phyloP scores from a whole-genome alignment of 2,113 vertebrate genomes.

The Verasper variegatus region DNA sequence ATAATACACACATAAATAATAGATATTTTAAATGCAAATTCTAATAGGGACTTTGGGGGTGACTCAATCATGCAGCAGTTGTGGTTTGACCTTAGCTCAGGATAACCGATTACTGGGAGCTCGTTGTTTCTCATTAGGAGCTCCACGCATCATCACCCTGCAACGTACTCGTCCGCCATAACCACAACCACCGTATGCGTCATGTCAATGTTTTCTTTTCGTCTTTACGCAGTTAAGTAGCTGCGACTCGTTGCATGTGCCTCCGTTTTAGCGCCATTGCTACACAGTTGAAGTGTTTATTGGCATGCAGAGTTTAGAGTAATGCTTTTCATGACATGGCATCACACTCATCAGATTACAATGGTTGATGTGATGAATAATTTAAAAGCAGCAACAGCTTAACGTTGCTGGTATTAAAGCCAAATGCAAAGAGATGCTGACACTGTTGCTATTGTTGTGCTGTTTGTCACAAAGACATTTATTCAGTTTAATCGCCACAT shows the following conservation, averaged over 20 bases:
- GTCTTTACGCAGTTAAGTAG: conserved; percentile 23
- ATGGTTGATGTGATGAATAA: not conserved
- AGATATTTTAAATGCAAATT: conserved; percentile 81
- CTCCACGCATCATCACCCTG: conserved; percentile 58
- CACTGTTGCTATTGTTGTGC: not conserved
- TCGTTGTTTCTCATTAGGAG: conserved; percentile 73
- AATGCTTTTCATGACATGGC: not conserved
- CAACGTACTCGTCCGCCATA: conserved; percentile 44
- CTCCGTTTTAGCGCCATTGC: not conserved
- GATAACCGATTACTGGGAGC: conserved; percentile 65
- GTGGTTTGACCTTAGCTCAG: conserved; percentile 72
- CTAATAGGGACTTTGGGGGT: conserved; percentile 71
- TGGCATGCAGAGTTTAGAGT: not conserved
- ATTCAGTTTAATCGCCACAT: not conserved
- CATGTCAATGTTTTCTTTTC: conserved; percentile 15
- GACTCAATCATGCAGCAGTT: conserved; percentile 74
- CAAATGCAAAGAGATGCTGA: not conserved
- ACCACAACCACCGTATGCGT: conserved; percentile 29
- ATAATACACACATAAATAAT: conserved; percentile 80
- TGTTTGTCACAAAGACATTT: not conserved
- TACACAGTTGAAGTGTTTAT: not conserved
- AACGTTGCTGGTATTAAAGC: not conserved
- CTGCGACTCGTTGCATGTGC: not conserved
- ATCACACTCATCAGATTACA: not conserved
- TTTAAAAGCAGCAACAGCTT: not conserved